A percentile compares a stretch with the other conserved stretches of the same genome.
These are phyloP conservation scores for Patella vulgata DNA, from an alignment of 1,140 invertebrate species.

Conservation along the genomic window DNA sequence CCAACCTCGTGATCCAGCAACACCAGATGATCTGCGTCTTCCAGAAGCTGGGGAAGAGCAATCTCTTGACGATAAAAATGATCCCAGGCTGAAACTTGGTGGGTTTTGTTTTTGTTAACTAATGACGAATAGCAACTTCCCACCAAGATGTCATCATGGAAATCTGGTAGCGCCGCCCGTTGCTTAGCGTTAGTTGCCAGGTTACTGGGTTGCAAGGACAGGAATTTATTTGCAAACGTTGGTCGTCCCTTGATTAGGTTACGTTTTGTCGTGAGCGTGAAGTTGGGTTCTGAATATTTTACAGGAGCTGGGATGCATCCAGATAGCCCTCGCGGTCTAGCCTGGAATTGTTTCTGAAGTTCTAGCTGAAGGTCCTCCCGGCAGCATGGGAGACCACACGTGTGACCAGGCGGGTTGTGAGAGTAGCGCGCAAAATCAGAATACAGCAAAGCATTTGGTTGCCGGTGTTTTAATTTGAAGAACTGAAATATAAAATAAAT, in stretches of 20 bases:
- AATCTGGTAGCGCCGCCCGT: conserved; percentile 27
- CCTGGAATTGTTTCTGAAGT: conserved; percentile 7
- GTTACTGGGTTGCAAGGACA: conserved; percentile 33
- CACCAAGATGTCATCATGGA: conserved; percentile 14
- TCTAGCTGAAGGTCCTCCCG: conserved; percentile 43
- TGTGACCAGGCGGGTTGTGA: conserved; percentile 57
- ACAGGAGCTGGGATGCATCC: conserved; percentile 39
- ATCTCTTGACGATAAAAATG: too few species aligned
- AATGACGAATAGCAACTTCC: neutral
- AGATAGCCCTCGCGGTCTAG: conserved; percentile 12
- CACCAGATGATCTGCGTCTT: too few species aligned
- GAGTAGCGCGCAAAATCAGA: conserved; percentile 43
- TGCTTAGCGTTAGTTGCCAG: conserved; percentile 6
- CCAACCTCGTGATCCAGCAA: too few species aligned
- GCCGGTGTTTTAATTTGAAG: too few species aligned
- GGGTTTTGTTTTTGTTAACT: too few species aligned
- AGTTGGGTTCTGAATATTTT: conserved; percentile 40
- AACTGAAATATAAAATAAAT: too few species aligned
- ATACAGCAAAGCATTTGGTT: conserved; percentile 25
- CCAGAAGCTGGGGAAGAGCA: too few species aligned
- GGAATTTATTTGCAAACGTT: conserved; percentile 37
- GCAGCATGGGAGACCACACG: conserved; percentile 58
- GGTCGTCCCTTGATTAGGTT: conserved; percentile 31
- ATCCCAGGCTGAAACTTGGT: too few species aligned
- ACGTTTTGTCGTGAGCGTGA: conserved; percentile 38